phyloP scores from a whole-genome alignment of 2,797 vertebrate genomes.

The Chrysocyon brachyurus region DNA sequence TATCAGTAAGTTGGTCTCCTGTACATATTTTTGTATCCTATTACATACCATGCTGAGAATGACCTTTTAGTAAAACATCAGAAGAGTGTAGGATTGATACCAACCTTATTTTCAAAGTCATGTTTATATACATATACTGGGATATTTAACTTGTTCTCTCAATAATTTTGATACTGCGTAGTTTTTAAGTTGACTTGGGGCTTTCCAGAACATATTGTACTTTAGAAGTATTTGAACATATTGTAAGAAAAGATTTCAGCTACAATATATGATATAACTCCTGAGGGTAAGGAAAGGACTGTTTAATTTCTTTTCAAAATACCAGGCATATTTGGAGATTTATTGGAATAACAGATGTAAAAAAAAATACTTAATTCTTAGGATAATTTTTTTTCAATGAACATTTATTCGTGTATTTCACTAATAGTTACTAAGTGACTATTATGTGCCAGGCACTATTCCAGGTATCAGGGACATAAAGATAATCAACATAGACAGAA shows the following conservation, averaged over 20 bases:
- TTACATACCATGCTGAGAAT: slow-evolving; percentile 19
- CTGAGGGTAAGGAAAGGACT: not conserved
- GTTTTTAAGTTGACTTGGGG: slow-evolving; percentile 3
- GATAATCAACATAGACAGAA: not conserved
- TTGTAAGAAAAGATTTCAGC: slow-evolving; percentile 2
- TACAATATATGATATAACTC: not conserved
- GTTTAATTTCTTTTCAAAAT: slow-evolving; percentile 58
- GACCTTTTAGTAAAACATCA: not conserved
- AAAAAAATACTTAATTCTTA: slow-evolving; percentile 13
- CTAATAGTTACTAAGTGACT: not conserved
- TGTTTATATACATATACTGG: not conserved
- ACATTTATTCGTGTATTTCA: not conserved
- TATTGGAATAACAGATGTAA: slow-evolving; percentile 7
- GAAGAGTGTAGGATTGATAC: not conserved
- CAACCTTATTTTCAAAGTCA: not conserved
- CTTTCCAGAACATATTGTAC: not conserved
- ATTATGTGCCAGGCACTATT: not conserved
- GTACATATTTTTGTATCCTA: not conserved
- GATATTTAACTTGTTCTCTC: not conserved
- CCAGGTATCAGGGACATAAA: not conserved
- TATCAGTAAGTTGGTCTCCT: not conserved
- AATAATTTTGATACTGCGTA: not conserved
- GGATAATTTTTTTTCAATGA: not conserved
- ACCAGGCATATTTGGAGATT: not conserved
- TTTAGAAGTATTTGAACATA: slow-evolving; percentile 42